phyloP scores from a whole-genome alignment of 2,113 vertebrate genomes.

The Ellobius talpinus region DNA sequence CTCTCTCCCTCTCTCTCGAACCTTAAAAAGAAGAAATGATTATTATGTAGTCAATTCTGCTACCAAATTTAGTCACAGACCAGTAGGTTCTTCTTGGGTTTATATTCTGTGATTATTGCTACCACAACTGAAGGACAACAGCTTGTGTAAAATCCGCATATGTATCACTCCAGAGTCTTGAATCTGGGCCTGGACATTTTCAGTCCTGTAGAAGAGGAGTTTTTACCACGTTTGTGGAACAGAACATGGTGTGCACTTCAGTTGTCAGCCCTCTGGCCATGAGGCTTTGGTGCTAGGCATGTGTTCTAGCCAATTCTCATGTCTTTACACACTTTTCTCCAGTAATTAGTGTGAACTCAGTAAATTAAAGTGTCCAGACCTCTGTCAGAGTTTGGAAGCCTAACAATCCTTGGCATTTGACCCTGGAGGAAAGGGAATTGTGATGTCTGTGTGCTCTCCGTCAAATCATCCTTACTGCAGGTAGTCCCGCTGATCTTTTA shows the following conservation, averaged over 20 bases:
- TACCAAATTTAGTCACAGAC: background rate
- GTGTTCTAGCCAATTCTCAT: background rate
- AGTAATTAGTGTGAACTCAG: conserved; percentile 50
- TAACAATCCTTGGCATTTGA: too few species aligned
- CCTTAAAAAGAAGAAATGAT: background rate
- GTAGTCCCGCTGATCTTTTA: background rate
- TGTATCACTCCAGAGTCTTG: background rate
- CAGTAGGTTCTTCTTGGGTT: background rate
- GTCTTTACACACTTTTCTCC: background rate
- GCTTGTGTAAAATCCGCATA: background rate
- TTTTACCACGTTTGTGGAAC: background rate
- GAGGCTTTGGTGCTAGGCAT: background rate
- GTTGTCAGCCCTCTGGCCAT: background rate
- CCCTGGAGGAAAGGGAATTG: background rate
- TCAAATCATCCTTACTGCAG: background rate
- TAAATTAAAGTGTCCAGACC: background rate
- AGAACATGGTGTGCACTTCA: background rate
- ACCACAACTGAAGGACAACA: background rate
- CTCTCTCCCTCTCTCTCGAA: accelerated
- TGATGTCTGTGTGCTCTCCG: background rate
- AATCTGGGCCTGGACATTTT: background rate
- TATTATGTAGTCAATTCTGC: background rate
- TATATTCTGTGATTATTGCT: background rate
- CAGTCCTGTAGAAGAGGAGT: background rate
- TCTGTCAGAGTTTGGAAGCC: background rate